Percentiles rank a stretch among this genome's conserved stretches.
Evolutionary conservation across 2,113 vertebrate genomes (phyloP).

Genomic region (Galemys pyrenaicus): DNA sequence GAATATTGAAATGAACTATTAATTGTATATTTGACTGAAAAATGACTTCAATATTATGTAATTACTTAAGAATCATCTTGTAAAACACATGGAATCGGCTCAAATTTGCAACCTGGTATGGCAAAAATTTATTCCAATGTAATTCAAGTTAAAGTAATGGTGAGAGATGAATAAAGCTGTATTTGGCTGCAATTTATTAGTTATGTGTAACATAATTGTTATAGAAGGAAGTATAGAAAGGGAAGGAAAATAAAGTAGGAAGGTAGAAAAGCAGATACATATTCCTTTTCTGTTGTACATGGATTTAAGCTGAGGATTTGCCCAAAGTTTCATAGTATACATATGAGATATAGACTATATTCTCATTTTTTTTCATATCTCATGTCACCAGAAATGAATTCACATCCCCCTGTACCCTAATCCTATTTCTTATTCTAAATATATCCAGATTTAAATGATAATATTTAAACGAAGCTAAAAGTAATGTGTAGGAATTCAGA

Average conservation of each 20-base stretch:
- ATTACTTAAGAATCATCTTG: neutral
- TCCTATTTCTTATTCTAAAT: neutral
- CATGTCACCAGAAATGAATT: neutral
- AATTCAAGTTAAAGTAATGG: neutral
- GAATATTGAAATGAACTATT: neutral
- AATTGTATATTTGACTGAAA: neutral
- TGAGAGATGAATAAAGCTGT: neutral
- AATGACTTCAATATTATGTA: neutral
- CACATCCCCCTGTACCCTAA: neutral
- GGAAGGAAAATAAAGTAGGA: neutral
- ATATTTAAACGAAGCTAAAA: slow-evolving; percentile 39
- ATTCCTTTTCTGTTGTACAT: neutral
- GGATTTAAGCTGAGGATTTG: neutral
- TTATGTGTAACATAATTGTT: neutral
- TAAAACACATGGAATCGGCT: neutral
- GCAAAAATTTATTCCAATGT: neutral
- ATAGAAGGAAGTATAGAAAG: neutral
- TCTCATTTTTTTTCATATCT: neutral
- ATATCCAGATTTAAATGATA: neutral
- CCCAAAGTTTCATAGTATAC: neutral
- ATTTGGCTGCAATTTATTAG: neutral
- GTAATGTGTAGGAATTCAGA: neutral
- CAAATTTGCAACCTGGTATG: neutral
- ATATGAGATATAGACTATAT: neutral
- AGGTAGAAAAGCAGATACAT: neutral